phyloP scores from a whole-genome alignment of 2,888 invertebrate species.

The Apamea anceps region DNA sequence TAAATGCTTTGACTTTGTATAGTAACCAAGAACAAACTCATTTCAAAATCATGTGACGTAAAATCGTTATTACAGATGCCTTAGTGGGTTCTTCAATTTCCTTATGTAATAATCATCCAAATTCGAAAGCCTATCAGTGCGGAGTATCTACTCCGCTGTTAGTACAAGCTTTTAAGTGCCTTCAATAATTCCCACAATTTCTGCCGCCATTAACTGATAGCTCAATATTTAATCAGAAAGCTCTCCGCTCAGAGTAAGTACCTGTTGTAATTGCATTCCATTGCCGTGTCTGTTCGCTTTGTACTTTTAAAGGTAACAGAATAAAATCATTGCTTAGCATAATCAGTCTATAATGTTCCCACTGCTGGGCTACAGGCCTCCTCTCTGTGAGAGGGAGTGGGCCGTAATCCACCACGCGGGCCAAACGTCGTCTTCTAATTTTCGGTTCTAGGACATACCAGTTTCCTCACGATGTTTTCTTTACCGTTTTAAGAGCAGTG shows the following conservation, averaged over 20 bases:
- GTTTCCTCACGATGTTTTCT: background rate
- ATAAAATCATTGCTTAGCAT: background rate
- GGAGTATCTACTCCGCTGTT: conserved; percentile 26
- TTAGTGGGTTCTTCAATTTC: conserved; percentile 18
- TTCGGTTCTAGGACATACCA: background rate
- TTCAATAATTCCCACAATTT: conserved; percentile 76
- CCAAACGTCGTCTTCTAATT: background rate
- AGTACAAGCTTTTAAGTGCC: conserved; percentile 64
- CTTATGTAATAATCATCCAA: conserved; percentile 37
- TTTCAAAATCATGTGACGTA: background rate
- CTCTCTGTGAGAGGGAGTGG: no score
- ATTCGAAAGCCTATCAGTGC: conserved; percentile 39
- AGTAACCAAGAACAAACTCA: background rate
- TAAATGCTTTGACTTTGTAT: background rate
- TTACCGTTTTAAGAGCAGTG: background rate
- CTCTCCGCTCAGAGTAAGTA: conserved; percentile 57
- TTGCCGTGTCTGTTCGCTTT: conserved; percentile 34
- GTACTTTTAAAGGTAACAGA: conserved; percentile 6
- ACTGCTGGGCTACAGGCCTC: background rate
- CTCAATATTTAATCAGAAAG: conserved; percentile 78
- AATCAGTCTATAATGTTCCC: background rate
- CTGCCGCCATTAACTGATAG: conserved; percentile 72
- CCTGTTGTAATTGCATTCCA: conserved; percentile 54
- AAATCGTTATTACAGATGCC: background rate
- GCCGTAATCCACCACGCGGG: no score